phyloP scores from a whole-genome alignment of 2,797 vertebrate genomes.

The Tinamus major region DNA sequence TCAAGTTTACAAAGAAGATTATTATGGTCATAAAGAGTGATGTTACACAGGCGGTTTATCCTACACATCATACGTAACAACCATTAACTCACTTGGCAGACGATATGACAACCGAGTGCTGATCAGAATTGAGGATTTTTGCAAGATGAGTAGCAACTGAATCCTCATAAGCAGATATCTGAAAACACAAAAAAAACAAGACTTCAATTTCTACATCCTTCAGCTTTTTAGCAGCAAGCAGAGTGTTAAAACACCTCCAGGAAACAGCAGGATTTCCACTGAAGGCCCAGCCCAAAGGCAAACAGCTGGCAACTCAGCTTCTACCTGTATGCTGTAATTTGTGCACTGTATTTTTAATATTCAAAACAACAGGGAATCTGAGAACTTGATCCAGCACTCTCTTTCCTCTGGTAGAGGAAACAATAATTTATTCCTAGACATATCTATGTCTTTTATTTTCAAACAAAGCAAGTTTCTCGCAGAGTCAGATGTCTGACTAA shows the following conservation, averaged over 20 bases:
- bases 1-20: neutral
- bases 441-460: neutral
- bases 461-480: neutral
- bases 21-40: neutral
- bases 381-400: neutral
- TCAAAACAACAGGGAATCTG: neutral
- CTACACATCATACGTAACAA: neutral
- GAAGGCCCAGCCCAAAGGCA: neutral
- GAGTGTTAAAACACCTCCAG: neutral
- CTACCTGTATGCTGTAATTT: neutral
- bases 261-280: neutral
- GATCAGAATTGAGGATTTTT: slow-evolving; percentile 97
- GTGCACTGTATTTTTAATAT: neutral
- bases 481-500: neutral
- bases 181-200: slow-evolving; percentile 76
- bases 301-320: neutral
- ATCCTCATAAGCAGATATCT: slow-evolving; percentile 95
- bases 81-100: slow-evolving; percentile 92
- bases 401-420: neutral
- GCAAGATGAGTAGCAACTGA: slow-evolving; percentile 95
- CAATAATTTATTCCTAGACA: neutral
- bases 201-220: neutral
- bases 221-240: neutral
- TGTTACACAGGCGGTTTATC: neutral
- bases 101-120: slow-evolving; percentile 94